Base-by-base conservation (phyloP, 2,888 invertebrate species). In the Melanargia galathea region DNA sequence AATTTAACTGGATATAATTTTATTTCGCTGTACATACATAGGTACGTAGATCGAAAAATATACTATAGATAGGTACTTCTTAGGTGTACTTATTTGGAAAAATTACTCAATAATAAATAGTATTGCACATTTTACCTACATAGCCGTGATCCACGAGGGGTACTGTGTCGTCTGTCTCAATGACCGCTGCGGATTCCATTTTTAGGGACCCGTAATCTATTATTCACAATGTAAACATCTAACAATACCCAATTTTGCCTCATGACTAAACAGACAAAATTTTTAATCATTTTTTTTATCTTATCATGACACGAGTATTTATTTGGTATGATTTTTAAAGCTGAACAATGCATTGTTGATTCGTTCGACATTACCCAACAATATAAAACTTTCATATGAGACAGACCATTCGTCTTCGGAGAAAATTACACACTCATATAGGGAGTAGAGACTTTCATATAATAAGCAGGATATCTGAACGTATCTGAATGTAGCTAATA, bases 91-190 rank as follows among this genome's bases (percentile, higher is more conserved):
- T n/a, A n/a, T n/a, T n/a, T n/a, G n/a, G n/a, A n/a, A n/a, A n/a
- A n/a, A n/a, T n/a, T n/a, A n/a, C n/a, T n/a, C n/a, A n/a, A n/a
- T 10, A 18, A 8, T 43, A 5, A 43, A 18, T 43, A 2, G 11
- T 16, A 43, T 0, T 43, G 43, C 2, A 43, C 43, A 62, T 35
- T 67, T 68, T 70, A 70, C 70, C 70, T 59, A 68, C 66, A 65
- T 63, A 60, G 55, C 51, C 52, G 33, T 55, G 22, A 24, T 55
- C 59, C 55, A 83, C 70, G 13, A 86, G 73, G 4, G 81, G 79
- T 60, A 78, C 79, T 0, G 70, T 75, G 26, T 84, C 83, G 22
- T 75, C 61, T 62, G 67, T 24, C 68, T 75, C 59, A 64, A 64
- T 26, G 35, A 33, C 20, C 68, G 20, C 74, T 20, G 67, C 51